A percentile compares a stretch with the other conserved stretches of the same genome.
Conservation (phyloP, 2,797 vertebrate species). For the Pygocentrus nattereri region DNA sequence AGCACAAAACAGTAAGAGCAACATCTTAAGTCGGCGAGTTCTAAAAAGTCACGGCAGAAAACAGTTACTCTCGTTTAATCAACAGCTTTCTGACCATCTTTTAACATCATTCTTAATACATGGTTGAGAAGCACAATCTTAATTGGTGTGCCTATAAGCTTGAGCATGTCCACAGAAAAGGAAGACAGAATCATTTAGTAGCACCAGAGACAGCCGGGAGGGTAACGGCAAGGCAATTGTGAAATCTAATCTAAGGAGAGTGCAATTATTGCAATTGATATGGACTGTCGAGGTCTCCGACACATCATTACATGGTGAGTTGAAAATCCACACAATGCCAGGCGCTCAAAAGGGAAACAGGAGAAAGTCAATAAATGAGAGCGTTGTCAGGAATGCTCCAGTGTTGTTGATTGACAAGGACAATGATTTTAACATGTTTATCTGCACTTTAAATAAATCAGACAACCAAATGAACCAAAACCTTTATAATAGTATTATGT, state of each 20-base stretch:
- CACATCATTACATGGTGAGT: background rate
- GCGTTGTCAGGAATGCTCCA: no score
- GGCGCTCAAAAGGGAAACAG: background rate
- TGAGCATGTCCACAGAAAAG: background rate
- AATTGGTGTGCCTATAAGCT: background rate
- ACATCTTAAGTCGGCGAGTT: background rate
- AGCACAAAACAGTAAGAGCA: background rate
- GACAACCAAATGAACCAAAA: no score
- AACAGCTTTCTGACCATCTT: background rate
- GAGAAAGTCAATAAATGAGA: no score
- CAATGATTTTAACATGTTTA: no score
- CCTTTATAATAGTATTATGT: no score
- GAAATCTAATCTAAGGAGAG: constrained; percentile 20
- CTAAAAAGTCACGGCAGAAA: background rate
- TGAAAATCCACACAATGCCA: background rate
- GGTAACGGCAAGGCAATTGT: background rate
- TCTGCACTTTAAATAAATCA: no score
- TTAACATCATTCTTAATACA: background rate
- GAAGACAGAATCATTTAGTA: background rate
- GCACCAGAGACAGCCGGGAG: background rate
- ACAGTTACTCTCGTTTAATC: background rate
- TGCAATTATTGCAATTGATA: constrained; percentile 39
- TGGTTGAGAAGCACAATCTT: no score
- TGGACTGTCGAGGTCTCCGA: background rate
- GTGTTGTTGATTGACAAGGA: no score